These are phyloP conservation scores for Reticulitermes lucifugus DNA, from an alignment of 2,888 invertebrate species.

Conservation along the genomic window DNA sequence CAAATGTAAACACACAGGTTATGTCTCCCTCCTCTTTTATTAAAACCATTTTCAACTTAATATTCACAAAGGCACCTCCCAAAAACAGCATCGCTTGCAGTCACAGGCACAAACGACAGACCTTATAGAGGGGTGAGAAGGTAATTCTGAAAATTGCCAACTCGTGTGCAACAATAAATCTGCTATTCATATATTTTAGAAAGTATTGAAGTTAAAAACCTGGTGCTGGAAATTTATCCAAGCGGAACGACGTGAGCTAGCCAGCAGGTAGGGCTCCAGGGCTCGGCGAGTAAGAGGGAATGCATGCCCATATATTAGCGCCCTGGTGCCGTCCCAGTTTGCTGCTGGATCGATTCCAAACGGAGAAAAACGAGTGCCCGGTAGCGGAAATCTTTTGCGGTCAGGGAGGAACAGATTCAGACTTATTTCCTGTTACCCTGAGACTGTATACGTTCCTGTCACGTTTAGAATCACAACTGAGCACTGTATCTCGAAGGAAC, in stretches of 20 bases:
- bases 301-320: slow-evolving; percentile 45
- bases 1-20: no score
- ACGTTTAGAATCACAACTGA: no score
- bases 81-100: background rate
- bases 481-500: no score
- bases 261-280: background rate
- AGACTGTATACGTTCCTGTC: background rate
- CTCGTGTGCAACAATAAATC: slow-evolving; percentile 44
- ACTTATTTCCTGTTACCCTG: background rate
- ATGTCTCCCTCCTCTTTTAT: background rate
- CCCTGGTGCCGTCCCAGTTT: slow-evolving; percentile 12
- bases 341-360: slow-evolving; percentile 47
- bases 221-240: slow-evolving; percentile 13
- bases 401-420: slow-evolving; percentile 13
- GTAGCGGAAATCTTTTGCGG: slow-evolving; percentile 35
- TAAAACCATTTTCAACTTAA: slow-evolving; percentile 6
- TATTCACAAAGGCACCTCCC: slow-evolving; percentile 24
- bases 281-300: background rate
- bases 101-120: slow-evolving; percentile 3
- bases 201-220: slow-evolving; percentile 48
- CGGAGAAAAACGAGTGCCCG: slow-evolving; percentile 9
- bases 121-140: background rate
- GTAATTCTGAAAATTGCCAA: slow-evolving; percentile 46
- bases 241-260: background rate
- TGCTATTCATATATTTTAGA: slow-evolving; percentile 46